phyloP scores from a whole-genome alignment of 2,888 invertebrate genomes.

The Athalia circularis region DNA sequence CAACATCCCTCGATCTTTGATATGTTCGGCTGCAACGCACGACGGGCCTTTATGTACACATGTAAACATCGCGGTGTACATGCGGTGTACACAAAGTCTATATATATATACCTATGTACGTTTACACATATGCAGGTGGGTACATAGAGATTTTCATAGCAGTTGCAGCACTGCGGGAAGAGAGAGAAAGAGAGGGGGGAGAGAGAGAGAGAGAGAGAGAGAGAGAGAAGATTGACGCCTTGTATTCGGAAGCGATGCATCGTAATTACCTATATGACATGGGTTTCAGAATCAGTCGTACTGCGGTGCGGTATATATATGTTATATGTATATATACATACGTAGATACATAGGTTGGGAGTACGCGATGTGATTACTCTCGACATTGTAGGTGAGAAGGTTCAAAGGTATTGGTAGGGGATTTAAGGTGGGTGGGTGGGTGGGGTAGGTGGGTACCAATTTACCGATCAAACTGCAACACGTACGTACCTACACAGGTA shows the following conservation, averaged over 20 bases:
- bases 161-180: no score
- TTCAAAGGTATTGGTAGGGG: no score
- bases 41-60: slow-evolving; percentile 6
- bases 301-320: slow-evolving; percentile 14
- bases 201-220: neutral
- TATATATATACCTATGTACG: neutral
- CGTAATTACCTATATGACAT: slow-evolving; percentile 32
- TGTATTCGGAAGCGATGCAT: slow-evolving; percentile 26
- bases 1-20: neutral
- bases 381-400: no score
- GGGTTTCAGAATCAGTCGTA: slow-evolving; percentile 25
- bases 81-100: neutral
- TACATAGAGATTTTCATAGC: neutral
- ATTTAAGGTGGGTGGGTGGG: no score
- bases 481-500: no score
- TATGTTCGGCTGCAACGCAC: neutral
- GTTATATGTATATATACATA: neutral
- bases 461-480: no score
- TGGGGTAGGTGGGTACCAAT: no score
- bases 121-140: neutral
- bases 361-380: no score
- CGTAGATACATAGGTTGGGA: no score
- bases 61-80: neutral
- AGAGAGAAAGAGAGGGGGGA: neutral
- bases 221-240: neutral